Conservation (phyloP, 2,113 vertebrate genomes). For the Brachyistius frenatus region DNA sequence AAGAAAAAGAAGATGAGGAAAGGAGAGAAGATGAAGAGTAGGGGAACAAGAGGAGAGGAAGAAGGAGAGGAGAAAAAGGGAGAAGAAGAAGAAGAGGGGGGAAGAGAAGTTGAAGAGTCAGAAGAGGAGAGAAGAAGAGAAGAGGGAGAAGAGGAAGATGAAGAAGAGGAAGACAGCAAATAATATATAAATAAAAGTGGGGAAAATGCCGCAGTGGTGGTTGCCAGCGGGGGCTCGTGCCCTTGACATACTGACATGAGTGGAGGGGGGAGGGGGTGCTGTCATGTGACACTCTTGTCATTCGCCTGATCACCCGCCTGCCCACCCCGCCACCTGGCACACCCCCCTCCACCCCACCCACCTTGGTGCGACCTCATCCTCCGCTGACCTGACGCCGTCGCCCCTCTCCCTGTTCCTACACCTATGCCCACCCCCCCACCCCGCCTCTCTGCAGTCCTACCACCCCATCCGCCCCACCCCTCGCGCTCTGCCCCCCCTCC, state of each 20-base stretch:
- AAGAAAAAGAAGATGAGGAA: constrained; percentile 66
- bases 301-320: constrained; percentile 73
- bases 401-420: constrained; percentile 72
- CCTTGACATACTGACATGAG: constrained; percentile 95
- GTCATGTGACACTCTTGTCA: constrained; percentile 95
- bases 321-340: constrained; percentile 88
- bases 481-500: constrained; percentile 77
- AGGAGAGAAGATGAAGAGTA: not conserved
- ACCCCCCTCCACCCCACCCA: constrained; percentile 77
- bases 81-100: constrained; percentile 63
- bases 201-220: constrained; percentile 71
- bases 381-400: constrained; percentile 88
- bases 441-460: constrained; percentile 62
- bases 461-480: constrained; percentile 79
- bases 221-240: constrained; percentile 71
- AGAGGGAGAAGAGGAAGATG: not conserved
- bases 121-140: not conserved
- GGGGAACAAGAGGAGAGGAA: not conserved
- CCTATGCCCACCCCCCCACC: constrained; percentile 29
- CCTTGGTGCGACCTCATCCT: constrained; percentile 91
- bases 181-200: constrained; percentile 65
- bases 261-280: constrained; percentile 65
- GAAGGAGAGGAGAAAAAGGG: constrained; percentile 28
- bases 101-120: not conserved
- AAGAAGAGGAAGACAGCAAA: constrained; percentile 11